Conservation (phyloP, 1,140 invertebrate genomes). For the Drosophila bifasciata region DNA sequence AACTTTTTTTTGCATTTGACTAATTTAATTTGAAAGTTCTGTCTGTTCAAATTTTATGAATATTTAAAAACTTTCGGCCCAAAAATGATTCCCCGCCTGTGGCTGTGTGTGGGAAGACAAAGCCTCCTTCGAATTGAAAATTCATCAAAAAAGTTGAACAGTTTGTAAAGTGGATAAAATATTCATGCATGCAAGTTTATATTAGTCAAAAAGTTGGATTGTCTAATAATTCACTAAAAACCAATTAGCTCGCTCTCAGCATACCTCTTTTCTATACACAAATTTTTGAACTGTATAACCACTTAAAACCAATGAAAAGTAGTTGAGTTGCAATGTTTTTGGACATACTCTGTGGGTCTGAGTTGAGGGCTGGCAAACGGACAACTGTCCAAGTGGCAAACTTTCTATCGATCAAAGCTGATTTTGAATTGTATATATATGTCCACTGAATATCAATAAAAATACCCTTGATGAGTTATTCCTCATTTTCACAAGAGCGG, state of each 20-base stretch:
- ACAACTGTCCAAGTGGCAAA: no score
- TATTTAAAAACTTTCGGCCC: slow-evolving; percentile 68
- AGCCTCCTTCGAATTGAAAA: slow-evolving; percentile 75
- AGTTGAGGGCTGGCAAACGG: no score
- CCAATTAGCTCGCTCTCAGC: slow-evolving; percentile 59
- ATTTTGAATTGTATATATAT: no score
- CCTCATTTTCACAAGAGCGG: no score
- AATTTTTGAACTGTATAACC: slow-evolving; percentile 45
- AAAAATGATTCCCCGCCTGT: slow-evolving; percentile 58
- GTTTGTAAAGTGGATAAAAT: slow-evolving; percentile 74
- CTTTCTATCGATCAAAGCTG: no score
- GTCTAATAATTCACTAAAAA: slow-evolving; percentile 68
- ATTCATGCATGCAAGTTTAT: slow-evolving; percentile 77
- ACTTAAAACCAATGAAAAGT: neutral
- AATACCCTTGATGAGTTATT: no score
- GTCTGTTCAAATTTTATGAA: slow-evolving; percentile 73
- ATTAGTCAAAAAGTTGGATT: slow-evolving; percentile 74
- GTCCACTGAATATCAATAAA: no score
- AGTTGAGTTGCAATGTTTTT: neutral
- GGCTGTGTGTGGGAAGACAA: slow-evolving; percentile 58
- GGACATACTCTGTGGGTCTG: neutral
- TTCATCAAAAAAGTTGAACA: slow-evolving; percentile 80
- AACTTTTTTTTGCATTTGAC: slow-evolving; percentile 78
- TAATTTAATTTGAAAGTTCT: slow-evolving; percentile 79
- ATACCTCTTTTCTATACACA: neutral